Conservation (phyloP, 1,140 invertebrate genomes). For the Platyscapa corneri region DNA sequence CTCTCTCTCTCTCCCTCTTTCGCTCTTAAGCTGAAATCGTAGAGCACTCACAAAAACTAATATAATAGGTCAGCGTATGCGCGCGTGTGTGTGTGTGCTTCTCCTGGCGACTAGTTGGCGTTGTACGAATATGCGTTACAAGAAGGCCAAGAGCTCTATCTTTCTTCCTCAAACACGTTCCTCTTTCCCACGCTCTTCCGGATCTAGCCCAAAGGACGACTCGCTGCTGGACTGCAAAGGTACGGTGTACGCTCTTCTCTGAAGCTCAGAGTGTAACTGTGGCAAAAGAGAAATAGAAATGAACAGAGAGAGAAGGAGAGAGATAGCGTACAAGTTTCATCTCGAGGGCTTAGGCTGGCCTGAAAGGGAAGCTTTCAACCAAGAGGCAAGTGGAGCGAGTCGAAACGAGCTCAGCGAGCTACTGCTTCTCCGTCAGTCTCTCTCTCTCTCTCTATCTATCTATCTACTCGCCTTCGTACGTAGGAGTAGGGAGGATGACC, state of each 20-base stretch:
- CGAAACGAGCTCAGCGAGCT: conserved; percentile 47
- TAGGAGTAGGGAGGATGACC: conserved; percentile 40
- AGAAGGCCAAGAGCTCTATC: conserved; percentile 45
- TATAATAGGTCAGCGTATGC: conserved; percentile 50
- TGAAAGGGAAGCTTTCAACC: conserved; percentile 52
- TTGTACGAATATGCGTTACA: conserved; percentile 41
- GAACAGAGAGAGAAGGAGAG: conserved; percentile 18
- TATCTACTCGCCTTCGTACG: conserved; percentile 18
- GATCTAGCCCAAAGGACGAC: conserved; percentile 67
- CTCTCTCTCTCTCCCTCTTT: not conserved
- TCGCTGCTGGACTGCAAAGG: conserved; percentile 52
- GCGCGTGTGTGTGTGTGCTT: conserved; percentile 43
- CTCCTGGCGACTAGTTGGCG: conserved; percentile 1
- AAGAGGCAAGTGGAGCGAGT: conserved; percentile 51
- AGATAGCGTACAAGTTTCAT: conserved; percentile 58
- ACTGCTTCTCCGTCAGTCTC: conserved; percentile 31
- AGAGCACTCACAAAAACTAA: conserved; percentile 29
- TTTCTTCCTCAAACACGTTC: conserved; percentile 67
- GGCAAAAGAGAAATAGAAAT: not conserved
- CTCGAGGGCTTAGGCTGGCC: conserved; percentile 64
- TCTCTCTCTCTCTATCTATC: conserved; percentile 51
- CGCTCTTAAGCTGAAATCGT: not conserved
- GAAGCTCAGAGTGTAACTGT: conserved; percentile 48
- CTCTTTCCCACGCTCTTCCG: conserved; percentile 61
- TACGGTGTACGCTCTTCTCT: conserved; percentile 62